phyloP scores from a whole-genome alignment of 2,113 vertebrate species.

The Ictalurus punctatus region DNA sequence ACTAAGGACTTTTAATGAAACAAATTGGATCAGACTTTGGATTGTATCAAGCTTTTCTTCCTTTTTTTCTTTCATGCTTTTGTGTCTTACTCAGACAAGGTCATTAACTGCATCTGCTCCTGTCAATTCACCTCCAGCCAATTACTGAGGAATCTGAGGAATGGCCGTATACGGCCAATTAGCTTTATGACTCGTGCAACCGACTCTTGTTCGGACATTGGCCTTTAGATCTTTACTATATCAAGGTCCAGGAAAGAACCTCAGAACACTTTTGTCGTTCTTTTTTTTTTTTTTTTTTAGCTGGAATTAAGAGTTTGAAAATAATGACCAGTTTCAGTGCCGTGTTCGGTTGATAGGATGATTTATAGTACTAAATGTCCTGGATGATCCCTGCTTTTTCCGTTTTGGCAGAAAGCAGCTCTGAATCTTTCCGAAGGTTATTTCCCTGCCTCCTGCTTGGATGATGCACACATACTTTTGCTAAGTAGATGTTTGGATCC shows the following conservation, averaged over 20 bases:
- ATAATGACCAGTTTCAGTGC: not conserved
- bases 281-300: not conserved
- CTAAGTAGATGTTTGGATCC: slow-evolving; percentile 37
- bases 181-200: slow-evolving; percentile 45
- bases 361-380: slow-evolving; percentile 14
- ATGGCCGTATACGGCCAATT: slow-evolving; percentile 47
- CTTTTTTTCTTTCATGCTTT: slow-evolving; percentile 8
- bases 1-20: slow-evolving; percentile 22
- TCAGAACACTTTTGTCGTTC: not conserved
- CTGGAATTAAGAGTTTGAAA: not conserved
- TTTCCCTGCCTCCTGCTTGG: slow-evolving; percentile 2
- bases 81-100: not conserved
- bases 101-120: slow-evolving; percentile 29
- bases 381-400: slow-evolving; percentile 6
- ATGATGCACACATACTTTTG: slow-evolving; percentile 9
- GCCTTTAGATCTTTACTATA: not conserved
- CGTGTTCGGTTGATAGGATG: not conserved
- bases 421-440: not conserved
- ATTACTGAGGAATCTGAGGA: slow-evolving; percentile 56
- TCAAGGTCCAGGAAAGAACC: not conserved
- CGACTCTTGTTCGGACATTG: slow-evolving; percentile 27
- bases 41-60: not conserved
- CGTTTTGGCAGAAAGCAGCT: slow-evolving; percentile 9
- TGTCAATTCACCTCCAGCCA: slow-evolving; percentile 37
- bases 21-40: slow-evolving; percentile 7